phyloP scores from a whole-genome alignment of 1,140 invertebrate species.

The Sweltsa coloradensis region DNA sequence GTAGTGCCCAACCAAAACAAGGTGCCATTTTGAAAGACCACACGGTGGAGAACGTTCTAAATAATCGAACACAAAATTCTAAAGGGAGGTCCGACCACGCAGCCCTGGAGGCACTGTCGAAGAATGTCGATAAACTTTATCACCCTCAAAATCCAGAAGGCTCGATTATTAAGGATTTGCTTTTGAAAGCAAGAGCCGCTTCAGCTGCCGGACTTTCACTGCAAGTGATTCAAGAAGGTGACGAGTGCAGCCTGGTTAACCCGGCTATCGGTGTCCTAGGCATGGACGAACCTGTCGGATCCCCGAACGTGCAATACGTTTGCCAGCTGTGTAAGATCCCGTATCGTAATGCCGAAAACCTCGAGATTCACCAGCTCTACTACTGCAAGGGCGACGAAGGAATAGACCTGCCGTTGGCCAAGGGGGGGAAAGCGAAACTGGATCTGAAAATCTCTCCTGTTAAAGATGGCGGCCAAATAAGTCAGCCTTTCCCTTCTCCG shows the following conservation, averaged over 20 bases:
- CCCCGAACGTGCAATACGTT: conserved; percentile 23
- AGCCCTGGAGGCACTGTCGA: neutral
- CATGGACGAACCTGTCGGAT: neutral
- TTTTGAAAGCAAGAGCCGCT: conserved; percentile 48
- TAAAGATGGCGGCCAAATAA: no score
- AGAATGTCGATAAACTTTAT: conserved; percentile 2
- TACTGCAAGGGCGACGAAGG: conserved; percentile 50
- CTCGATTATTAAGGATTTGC: conserved; percentile 72
- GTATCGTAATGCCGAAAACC: conserved; percentile 52
- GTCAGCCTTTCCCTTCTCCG: conserved; percentile 51
- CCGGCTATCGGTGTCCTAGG: no score
- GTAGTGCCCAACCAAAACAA: conserved; percentile 7
- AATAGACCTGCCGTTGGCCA: no score
- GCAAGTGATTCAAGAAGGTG: neutral
- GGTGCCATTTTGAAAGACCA: neutral
- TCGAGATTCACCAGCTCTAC: conserved; percentile 52
- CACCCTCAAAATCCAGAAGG: conserved; percentile 35
- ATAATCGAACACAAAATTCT: neutral
- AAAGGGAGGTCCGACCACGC: neutral
- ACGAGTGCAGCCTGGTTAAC: no score
- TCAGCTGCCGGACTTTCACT: neutral
- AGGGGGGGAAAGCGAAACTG: no score
- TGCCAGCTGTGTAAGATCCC: conserved; percentile 49
- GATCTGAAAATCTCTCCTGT: no score
- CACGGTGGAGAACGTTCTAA: neutral